phyloP scores from a whole-genome alignment of 2,797 vertebrate genomes.

The Acropternis orthonyx region DNA sequence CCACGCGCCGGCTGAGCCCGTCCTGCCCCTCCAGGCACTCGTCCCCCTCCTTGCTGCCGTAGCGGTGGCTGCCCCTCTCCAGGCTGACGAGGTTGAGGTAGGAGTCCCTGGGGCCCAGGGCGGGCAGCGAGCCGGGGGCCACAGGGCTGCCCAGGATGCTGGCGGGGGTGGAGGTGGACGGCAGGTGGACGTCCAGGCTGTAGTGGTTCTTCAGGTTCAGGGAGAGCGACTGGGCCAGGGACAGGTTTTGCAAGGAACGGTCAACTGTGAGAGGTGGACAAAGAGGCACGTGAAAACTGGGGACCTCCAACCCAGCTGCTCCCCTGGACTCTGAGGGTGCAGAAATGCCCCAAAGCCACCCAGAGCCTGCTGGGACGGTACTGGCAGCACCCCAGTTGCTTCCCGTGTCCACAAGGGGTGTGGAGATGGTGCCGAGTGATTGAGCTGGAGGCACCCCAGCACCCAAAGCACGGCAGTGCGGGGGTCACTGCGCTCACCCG shows the following conservation, averaged over 20 bases:
- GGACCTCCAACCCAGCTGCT: not conserved
- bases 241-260: constrained; percentile 70
- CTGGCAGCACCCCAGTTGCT: not conserved
- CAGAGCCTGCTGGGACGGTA: not conserved
- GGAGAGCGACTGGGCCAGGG: constrained; percentile 77
- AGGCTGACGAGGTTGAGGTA: constrained; percentile 84
- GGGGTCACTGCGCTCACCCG: constrained; percentile 10
- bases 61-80: constrained; percentile 57
- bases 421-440: not conserved
- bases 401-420: not conserved
- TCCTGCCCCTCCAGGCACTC: constrained; percentile 67
- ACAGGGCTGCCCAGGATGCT: constrained; percentile 66
- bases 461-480: not conserved
- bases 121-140: constrained; percentile 15
- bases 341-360: not conserved
- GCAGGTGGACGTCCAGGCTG: constrained; percentile 77
- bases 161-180: constrained; percentile 80
- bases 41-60: not conserved
- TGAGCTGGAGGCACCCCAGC: not conserved
- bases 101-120: constrained; percentile 74
- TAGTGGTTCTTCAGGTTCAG: constrained; percentile 86
- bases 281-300: rapidly evolving
- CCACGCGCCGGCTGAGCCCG: constrained; percentile 42
- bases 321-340: not conserved
- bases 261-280: constrained; percentile 62